Conservation (phyloP, 2,113 vertebrate species). For the Phrynocephalus versicolor region DNA sequence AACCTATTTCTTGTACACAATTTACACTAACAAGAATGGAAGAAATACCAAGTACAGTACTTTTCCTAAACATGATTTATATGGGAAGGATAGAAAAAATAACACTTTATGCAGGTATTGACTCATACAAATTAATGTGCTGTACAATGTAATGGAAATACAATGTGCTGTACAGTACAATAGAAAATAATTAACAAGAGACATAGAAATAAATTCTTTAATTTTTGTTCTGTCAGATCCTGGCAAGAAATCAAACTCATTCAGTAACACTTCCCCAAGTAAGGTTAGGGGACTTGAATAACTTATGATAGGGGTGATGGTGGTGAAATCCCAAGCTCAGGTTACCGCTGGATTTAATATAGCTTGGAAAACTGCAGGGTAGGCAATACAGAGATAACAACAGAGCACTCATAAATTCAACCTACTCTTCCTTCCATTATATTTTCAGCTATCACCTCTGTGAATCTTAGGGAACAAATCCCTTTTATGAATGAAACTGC, state of each 20-base stretch:
- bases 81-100: no score
- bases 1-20: no score
- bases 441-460: not conserved
- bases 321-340: not conserved
- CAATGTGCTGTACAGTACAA: not conserved
- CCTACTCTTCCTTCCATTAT: not conserved
- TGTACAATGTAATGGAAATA: not conserved
- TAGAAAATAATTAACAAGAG: not conserved
- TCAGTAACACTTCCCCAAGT: not conserved
- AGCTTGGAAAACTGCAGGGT: no score
- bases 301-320: not conserved
- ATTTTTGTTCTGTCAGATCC: not conserved
- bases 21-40: no score
- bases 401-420: not conserved
- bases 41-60: no score
- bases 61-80: no score
- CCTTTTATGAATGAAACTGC: not conserved
- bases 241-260: not conserved
- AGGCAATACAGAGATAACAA: not conserved
- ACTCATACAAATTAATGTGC: not conserved
- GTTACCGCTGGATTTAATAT: not conserved
- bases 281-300: not conserved
- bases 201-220: not conserved
- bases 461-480: not conserved
- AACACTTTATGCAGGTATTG: no score